Conservation (phyloP, 1,140 invertebrate species). For the Lasioglossum baleicum region DNA sequence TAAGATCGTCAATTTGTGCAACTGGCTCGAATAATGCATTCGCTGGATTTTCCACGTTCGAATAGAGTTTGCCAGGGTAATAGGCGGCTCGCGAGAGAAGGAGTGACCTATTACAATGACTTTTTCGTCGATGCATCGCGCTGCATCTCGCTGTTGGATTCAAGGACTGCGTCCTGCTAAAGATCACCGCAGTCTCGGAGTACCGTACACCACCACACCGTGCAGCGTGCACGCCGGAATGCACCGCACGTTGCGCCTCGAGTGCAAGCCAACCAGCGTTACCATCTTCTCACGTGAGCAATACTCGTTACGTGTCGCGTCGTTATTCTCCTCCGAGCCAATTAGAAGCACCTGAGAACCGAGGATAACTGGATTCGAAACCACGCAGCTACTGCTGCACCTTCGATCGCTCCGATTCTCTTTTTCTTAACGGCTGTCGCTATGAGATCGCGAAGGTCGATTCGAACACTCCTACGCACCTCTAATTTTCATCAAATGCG, state of each 20-base stretch:
- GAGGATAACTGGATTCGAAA: slow-evolving; percentile 34
- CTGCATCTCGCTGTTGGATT: slow-evolving; percentile 43
- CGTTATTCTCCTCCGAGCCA: slow-evolving; percentile 43
- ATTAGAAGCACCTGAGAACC: slow-evolving; percentile 52
- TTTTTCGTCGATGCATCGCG: slow-evolving; percentile 23
- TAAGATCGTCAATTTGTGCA: too few species aligned
- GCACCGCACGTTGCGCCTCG: slow-evolving; percentile 21
- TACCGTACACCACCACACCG: neutral
- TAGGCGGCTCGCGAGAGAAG: neutral
- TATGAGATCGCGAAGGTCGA: slow-evolving; percentile 13
- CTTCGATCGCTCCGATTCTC: slow-evolving; percentile 6
- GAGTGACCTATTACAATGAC: slow-evolving; percentile 37
- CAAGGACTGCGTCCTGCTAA: slow-evolving; percentile 60
- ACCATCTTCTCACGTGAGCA: slow-evolving; percentile 37
- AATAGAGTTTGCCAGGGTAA: too few species aligned
- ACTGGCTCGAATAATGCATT: too few species aligned
- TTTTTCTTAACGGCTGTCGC: neutral
- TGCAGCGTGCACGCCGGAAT: slow-evolving; percentile 10
- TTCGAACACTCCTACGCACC: neutral
- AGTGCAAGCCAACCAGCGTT: slow-evolving; percentile 4
- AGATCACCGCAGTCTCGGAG: slow-evolving; percentile 51
- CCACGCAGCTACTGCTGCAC: neutral
- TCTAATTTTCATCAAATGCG: neutral
- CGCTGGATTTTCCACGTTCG: too few species aligned
- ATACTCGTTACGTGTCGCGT: slow-evolving; percentile 28